A percentile compares a stretch with the other conserved stretches of the same genome.
Evolutionary conservation across 2,797 vertebrate species (phyloP).

Genomic region (Heteromormyrus szaboi): DNA sequence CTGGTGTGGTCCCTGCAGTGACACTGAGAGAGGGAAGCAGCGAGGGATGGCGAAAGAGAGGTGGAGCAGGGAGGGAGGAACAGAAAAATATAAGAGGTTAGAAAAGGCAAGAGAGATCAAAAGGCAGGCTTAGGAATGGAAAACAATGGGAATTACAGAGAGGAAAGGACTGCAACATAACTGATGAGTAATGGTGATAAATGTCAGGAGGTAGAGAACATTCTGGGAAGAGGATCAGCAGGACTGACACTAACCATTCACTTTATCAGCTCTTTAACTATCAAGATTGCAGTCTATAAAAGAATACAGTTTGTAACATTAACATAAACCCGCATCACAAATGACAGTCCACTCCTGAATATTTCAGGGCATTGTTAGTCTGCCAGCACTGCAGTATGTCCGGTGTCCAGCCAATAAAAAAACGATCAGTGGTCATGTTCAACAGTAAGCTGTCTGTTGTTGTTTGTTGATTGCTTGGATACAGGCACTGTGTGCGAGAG

Average conservation of each 20-base stretch:
- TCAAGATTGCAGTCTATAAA: neutral
- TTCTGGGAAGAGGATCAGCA: neutral
- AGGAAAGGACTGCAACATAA: neutral
- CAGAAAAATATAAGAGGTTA: conserved; percentile 12
- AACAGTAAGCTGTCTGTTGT: neutral
- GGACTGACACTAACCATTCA: neutral
- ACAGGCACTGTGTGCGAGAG: neutral
- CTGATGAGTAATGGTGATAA: neutral
- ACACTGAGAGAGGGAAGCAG: neutral
- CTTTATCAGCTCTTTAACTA: neutral
- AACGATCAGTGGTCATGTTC: neutral
- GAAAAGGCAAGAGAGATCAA: conserved; percentile 15
- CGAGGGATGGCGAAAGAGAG: conserved; percentile 1
- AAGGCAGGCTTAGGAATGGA: conserved; percentile 17
- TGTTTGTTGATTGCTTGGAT: conserved; percentile 14
- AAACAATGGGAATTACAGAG: conserved; percentile 11
- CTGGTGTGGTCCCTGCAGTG: conserved; percentile 20
- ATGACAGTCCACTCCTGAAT: neutral
- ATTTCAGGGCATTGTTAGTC: neutral
- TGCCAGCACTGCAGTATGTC: conserved; percentile 1
- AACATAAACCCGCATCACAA: neutral
- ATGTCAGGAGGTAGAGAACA: neutral
- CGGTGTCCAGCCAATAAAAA: neutral
- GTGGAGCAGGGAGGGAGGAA: neutral
- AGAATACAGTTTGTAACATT: neutral